Conservation (phyloP, 2,888 invertebrate species). For the Celastrina argiolus region DNA sequence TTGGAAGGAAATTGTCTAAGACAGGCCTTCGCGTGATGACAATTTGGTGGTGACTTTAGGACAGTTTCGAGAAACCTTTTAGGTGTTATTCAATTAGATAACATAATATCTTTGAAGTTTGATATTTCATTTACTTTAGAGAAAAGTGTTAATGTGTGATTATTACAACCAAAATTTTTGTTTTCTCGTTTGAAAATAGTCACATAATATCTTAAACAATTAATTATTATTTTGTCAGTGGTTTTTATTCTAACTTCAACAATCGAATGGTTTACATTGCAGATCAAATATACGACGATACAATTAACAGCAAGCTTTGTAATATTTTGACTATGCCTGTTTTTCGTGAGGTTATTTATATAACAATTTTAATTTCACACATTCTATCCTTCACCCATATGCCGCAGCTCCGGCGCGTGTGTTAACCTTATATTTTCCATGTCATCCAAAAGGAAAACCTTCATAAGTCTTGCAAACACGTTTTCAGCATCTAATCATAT, state of each 20-base stretch:
- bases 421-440: not conserved
- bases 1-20: conserved; percentile 61
- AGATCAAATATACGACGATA: too few species aligned
- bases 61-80: conserved; percentile 29
- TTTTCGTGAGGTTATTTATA: too few species aligned
- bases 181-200: too few species aligned
- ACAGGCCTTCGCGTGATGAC: conserved; percentile 47
- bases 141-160: not conserved
- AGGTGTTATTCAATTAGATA: not conserved
- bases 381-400: too few species aligned
- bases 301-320: too few species aligned
- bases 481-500: not conserved
- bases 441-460: not conserved
- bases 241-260: too few species aligned
- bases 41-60: conserved; percentile 36
- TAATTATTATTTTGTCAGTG: too few species aligned
- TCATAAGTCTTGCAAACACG: not conserved
- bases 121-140: not conserved
- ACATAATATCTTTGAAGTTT: not conserved
- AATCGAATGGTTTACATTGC: too few species aligned
- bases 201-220: too few species aligned
- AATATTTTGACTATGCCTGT: too few species aligned
- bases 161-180: too few species aligned
- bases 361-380: not conserved
- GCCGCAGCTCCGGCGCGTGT: too few species aligned